Base-by-base conservation (phyloP, 2,797 vertebrate genomes). In the Oophaga sylvatica region DNA sequence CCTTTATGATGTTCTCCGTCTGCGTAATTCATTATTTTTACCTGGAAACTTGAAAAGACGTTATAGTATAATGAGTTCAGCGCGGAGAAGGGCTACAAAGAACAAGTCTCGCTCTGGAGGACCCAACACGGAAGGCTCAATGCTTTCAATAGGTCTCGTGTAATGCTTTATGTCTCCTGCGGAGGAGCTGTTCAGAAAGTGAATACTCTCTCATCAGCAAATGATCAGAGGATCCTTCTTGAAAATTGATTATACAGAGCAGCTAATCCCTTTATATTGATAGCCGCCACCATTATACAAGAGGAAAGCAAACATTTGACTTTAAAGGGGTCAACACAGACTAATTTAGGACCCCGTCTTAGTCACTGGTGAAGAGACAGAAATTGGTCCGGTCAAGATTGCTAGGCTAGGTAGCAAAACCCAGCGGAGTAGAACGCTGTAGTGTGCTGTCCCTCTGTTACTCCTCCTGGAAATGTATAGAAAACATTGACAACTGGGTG, bases 21-120 rank as follows among this genome's bases (percentile, higher is more conserved):
- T 29, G 10, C 11, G 20, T 65, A 82, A 82, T 82, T 82, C 57
- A 82, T 82, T 70, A 48, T 20, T 48, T 82, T 82, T 31, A 6
- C 81, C 29, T n/a, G 48, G 26, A 29, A 57, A 19, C 53, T n/a
- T 68, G 13, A 31, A 53, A 31, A n/a, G 26, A 57, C 13, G 45
- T 68, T 31, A 56, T 1, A 81, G 79, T 63, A 29, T 63, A n/a
- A 73, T 35, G 16, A 45, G 35, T 17, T 29, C 15, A 31, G 6
- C 67, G 31, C 26, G 20, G 31, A 73, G 19, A 41, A 17, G 9
- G 7, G 73, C 41, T 41, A 53, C 19, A 12, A n/a, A 22, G 45
- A 56, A 73, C 10, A 73, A 45, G 5, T 73, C 71, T 20, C 1
- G 35, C 35, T 73, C 35, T 45, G 71, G 20, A 73, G 20, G 71